A percentile compares a stretch with the other conserved stretches of the same genome.
These are phyloP conservation scores for Gymnarchus niloticus DNA, from an alignment of 2,113 vertebrate genomes.

Conservation along the genomic window DNA sequence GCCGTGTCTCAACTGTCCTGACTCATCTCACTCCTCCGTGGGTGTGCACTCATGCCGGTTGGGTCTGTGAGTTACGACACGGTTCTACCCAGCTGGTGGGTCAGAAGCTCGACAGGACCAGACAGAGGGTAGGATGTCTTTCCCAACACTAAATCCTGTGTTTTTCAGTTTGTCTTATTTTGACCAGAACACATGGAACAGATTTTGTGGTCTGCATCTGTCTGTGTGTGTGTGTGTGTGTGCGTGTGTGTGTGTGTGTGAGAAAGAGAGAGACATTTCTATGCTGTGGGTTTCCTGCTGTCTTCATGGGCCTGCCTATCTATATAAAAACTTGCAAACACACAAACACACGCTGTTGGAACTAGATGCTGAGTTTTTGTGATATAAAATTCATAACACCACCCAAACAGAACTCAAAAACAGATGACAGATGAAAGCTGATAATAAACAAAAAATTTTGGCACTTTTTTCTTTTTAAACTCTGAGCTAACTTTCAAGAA, in stretches of 20 bases:
- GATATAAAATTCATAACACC: no score
- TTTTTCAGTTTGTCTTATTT: background rate
- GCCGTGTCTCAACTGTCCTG: background rate
- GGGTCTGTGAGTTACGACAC: background rate
- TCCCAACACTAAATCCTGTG: background rate
- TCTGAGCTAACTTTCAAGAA: no score
- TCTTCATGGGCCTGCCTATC: background rate
- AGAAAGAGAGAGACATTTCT: no score
- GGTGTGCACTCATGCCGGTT: slow-evolving; percentile 34
- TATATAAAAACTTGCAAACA: no score
- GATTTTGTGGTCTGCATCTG: background rate
- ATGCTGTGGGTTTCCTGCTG: no score
- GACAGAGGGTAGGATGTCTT: background rate
- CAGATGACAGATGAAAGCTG: no score
- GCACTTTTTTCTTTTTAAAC: no score
- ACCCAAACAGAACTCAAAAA: background rate
- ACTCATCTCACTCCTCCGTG: slow-evolving; percentile 31
- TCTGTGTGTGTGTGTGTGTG: slow-evolving; percentile 21
- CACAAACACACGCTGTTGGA: no score
- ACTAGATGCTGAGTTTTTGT: no score
- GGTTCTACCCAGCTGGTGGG: background rate
- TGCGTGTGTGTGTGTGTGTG: slow-evolving; percentile 22
- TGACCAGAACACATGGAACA: background rate
- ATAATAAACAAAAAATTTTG: no score
- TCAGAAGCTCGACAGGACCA: no score